Base-by-base conservation (phyloP, 2,888 invertebrate genomes). In the Urechis unicinctus region DNA sequence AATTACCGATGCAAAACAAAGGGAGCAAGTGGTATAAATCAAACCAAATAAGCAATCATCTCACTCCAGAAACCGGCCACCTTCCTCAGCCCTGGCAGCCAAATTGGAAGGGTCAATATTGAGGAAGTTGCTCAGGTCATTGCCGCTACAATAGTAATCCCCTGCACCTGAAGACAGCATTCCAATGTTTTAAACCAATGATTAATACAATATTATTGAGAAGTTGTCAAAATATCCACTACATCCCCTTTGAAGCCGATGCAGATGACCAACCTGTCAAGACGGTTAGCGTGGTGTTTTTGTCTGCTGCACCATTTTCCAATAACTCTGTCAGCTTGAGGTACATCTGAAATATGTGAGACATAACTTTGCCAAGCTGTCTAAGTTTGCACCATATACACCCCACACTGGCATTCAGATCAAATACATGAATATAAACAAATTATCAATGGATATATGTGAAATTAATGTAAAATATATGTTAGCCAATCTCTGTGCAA, bases 121-220 rank as follows among this genome's bases (percentile, higher is more conserved):
- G 42, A 71, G 73, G 67, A 83, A 83, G 66, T 80, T 81, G 54
- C 75, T 72, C 46, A 84, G 70, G 76, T 93, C 91, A 80, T 90
- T 91, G 9, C 94, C 93, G 75, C 90, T 89, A 67, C 86, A 88
- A 73, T 85, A 94, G 74, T 85, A 91, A 61, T 88, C 84, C 9
- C 90, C 91, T 46, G 82, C 80, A 1, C 90, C 91, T 78, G 61
- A 5, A 54, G 51, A 31, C 47, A 2, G 49, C 30, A 48, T 21
- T 9, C 4, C 6, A 45, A 45, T 13, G 9, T 6, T 13, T 21
- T 45, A 21, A 45, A 21, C n/a, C n/a, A n/a, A n/a, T n/a, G n/a
- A n/a, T 13, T 21, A 45, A 21, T 13, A 9, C 24, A 45, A 21
- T 17, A 45, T 13, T 9, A 13, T 6, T 6, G 21, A 21, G 24